These are phyloP conservation scores for Platorchestia sp. DNA, from an alignment of 1,140 invertebrate species.

Conservation along the genomic window DNA sequence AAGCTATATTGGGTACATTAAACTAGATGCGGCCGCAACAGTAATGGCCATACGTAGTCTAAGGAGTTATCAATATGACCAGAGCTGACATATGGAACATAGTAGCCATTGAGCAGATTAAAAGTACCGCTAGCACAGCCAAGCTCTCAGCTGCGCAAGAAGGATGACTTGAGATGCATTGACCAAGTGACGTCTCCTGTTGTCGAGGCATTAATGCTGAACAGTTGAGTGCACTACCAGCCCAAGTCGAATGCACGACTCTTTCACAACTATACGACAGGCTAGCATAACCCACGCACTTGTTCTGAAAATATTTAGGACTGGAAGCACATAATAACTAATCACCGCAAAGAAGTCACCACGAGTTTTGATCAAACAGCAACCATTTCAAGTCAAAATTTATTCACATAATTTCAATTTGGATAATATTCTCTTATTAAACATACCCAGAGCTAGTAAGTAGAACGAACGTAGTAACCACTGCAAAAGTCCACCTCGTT, in stretches of 20 bases:
- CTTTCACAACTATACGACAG: not conserved
- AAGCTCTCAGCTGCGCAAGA: not conserved
- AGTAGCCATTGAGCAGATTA: slow-evolving; percentile 23
- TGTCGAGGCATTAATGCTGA: too few relatives aligned
- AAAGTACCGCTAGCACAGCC: not conserved
- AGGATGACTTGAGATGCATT: not conserved
- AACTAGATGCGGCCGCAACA: not conserved
- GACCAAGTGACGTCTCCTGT: not conserved
- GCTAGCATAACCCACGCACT: not conserved
- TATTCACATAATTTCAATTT: not conserved
- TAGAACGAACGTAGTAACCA: not conserved
- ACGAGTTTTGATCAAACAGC: not conserved
- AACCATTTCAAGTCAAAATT: not conserved
- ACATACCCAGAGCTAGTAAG: not conserved
- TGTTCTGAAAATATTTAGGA: not conserved
- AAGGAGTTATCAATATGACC: slow-evolving; percentile 35
- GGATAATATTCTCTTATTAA: not conserved
- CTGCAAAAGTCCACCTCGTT: not conserved
- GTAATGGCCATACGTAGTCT: not conserved
- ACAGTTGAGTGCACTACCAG: not conserved
- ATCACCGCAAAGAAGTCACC: not conserved
- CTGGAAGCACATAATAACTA: not conserved
- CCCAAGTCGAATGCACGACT: not conserved
- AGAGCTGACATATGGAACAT: slow-evolving; percentile 42
- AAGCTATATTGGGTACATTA: slow-evolving; percentile 15